Evolutionary conservation across 2,797 vertebrate species (phyloP).

Genomic region (Hirundo rustica): DNA sequence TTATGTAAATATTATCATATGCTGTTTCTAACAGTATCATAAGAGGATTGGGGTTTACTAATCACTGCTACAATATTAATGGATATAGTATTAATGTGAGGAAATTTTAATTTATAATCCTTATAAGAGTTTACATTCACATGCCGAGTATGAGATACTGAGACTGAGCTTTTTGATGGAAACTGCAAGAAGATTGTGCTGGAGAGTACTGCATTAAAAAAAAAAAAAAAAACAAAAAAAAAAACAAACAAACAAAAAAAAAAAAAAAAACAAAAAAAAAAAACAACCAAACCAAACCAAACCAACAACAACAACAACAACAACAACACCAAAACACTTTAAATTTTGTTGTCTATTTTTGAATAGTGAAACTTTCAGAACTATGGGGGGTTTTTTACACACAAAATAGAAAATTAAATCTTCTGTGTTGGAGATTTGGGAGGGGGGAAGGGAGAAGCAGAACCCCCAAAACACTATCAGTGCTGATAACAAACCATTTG

Average conservation of each 20-base stretch:
- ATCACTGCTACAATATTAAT: background rate
- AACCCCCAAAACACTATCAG: background rate
- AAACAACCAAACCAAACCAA: no score
- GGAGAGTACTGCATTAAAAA: background rate
- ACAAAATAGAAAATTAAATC: background rate
- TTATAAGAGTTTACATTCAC: conserved; percentile 12
- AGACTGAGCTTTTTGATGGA: background rate
- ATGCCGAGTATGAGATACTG: background rate
- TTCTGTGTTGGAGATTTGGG: background rate
- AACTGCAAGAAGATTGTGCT: background rate
- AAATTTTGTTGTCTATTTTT: background rate
- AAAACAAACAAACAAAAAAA: no score
- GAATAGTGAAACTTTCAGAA: background rate
- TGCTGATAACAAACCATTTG: background rate
- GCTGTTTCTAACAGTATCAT: background rate
- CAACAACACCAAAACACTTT: background rate
- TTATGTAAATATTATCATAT: background rate
- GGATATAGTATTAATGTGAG: background rate
- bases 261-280: no score
- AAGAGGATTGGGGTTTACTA: background rate
- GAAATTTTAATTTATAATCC: background rate
- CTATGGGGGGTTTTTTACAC: background rate
- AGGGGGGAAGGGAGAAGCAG: background rate
- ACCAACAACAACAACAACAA: no score
- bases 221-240: no score